Evolutionary conservation across 2,113 vertebrate species (phyloP).

Genomic region (Symphodus melops): DNA sequence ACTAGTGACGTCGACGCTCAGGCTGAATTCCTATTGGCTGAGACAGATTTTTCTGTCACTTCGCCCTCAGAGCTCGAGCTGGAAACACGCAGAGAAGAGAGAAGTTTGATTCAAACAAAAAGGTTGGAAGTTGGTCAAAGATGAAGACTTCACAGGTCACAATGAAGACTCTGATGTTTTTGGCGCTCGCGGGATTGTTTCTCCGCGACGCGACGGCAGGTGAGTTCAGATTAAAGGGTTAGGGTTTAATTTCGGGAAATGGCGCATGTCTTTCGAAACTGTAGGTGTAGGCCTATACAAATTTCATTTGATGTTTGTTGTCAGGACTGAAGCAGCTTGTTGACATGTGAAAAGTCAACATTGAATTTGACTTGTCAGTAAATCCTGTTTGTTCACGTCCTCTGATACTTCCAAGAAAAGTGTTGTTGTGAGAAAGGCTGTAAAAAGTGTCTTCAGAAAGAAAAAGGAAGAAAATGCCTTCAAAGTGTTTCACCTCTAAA

Average conservation of each 20-base stretch:
- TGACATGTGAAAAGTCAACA: no score
- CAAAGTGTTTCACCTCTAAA: no score
- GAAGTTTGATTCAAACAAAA: no score
- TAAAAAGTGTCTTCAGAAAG: no score
- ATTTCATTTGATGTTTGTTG: neutral
- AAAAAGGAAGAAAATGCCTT: no score
- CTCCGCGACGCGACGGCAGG: neutral
- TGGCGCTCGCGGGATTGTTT: neutral
- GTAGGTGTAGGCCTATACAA: no score
- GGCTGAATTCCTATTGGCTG: neutral
- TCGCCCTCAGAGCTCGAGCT: neutral
- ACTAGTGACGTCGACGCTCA: neutral
- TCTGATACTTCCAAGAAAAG: no score
- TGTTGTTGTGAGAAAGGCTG: no score
- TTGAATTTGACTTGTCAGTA: neutral
- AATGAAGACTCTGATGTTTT: neutral
- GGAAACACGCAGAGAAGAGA: no score
- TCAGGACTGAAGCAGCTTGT: neutral
- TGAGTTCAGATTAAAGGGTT: neutral
- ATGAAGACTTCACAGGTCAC: neutral
- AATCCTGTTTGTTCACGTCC: neutral
- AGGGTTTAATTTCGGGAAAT: no score
- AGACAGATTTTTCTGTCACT: neutral
- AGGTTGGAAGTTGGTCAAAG: neutral
- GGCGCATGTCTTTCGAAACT: neutral